Percentiles rank a stretch among this genome's conserved stretches.
Evolutionary conservation across 2,797 vertebrate species (phyloP).

Genomic region (Echiichthys vipera): DNA sequence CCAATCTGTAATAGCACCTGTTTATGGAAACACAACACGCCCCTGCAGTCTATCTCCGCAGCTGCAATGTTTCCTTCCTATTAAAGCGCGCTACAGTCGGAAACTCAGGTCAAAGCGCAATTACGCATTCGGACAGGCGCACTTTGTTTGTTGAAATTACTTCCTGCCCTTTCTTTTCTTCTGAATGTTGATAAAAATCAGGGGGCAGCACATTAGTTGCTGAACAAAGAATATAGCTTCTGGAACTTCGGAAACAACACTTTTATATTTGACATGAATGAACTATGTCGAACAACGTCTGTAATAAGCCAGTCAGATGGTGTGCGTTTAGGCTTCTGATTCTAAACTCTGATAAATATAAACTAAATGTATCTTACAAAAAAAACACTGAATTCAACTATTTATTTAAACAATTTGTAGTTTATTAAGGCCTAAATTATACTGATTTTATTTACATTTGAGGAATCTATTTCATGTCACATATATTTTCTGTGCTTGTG

Average conservation of each 20-base stretch:
- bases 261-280: too few relatives aligned
- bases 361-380: background rate
- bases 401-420: background rate
- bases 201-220: background rate
- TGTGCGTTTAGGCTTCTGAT: background rate
- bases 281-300: background rate
- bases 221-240: background rate
- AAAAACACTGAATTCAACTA: background rate
- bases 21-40: constrained; percentile 76
- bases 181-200: constrained; percentile 39
- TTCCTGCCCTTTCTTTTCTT: constrained; percentile 53
- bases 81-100: constrained; percentile 53
- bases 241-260: background rate
- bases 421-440: background rate
- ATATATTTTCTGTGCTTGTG: background rate
- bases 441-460: background rate
- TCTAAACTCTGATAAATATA: too few relatives aligned
- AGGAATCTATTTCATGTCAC: background rate
- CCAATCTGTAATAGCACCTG: constrained; percentile 81
- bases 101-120: constrained; percentile 57
- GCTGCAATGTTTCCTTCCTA: constrained; percentile 71
- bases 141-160: constrained; percentile 43
- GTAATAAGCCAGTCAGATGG: background rate
- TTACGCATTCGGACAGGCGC: constrained; percentile 58
- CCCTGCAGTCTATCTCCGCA: constrained; percentile 65